These are phyloP conservation scores for Stylophora pistillata DNA, from an alignment of 64 coral and sea anemone genomes.

Conservation along the genomic window DNA sequence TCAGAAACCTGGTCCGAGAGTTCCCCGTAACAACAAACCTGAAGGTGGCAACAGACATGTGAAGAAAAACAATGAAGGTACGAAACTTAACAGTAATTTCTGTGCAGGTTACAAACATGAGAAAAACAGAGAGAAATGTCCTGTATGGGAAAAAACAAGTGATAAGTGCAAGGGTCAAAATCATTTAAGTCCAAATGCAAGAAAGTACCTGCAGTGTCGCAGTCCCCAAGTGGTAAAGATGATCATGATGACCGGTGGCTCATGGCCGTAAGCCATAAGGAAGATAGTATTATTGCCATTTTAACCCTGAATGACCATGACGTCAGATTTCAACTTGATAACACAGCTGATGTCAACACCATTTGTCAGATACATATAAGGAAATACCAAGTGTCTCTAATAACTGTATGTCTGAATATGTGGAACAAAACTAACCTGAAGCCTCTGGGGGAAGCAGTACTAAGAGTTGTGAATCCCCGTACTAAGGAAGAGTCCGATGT, in stretches of 20 bases:
- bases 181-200: no score
- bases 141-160: no score
- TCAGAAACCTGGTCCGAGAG: not conserved
- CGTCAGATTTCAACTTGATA: no score
- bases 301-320: not conserved
- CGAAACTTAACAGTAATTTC: no score
- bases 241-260: conserved; percentile 13
- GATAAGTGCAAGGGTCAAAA: no score
- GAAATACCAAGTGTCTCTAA: no score
- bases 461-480: not conserved
- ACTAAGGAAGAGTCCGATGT: not conserved
- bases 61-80: not conserved
- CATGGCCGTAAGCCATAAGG: not conserved
- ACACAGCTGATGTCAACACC: conserved; percentile 43
- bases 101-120: no score
- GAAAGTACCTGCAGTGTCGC: not conserved
- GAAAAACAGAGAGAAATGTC: no score
- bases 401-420: not conserved
- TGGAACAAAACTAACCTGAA: no score
- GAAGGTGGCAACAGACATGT: not conserved
- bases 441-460: no score
- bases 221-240: not conserved
- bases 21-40: not conserved
- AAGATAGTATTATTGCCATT: not conserved
- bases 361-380: conserved; percentile 46